phyloP scores from a whole-genome alignment of 1,140 invertebrate genomes.

The Anthonomus grandis region DNA sequence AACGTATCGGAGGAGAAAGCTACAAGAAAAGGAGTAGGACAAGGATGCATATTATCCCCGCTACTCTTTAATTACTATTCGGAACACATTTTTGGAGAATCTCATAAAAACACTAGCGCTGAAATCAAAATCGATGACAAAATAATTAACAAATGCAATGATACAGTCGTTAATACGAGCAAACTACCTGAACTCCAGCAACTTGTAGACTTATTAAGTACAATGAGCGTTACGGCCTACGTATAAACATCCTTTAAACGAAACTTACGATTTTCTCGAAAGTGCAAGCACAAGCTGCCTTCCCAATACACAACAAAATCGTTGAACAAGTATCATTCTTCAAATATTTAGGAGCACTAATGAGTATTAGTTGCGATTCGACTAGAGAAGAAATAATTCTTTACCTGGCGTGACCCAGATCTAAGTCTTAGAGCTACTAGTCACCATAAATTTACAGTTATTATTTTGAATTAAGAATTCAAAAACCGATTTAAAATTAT shows the following conservation, averaged over 20 bases:
- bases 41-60: constrained; percentile 16
- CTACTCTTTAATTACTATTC: constrained; percentile 20
- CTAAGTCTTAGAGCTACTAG: too few relatives aligned
- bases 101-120: constrained; percentile 5
- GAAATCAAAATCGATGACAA: constrained; percentile 15
- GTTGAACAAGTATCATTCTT: too few relatives aligned
- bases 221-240: neutral
- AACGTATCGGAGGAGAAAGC: too few relatives aligned
- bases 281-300: too few relatives aligned
- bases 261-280: too few relatives aligned
- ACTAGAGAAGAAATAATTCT: too few relatives aligned
- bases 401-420: too few relatives aligned
- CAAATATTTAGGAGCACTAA: too few relatives aligned
- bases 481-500: neutral
- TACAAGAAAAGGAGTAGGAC: constrained; percentile 12
- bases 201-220: constrained; percentile 7
- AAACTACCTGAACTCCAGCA: constrained; percentile 8
- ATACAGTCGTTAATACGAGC: neutral
- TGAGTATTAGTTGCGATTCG: too few relatives aligned
- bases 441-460: neutral
- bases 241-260: neutral
- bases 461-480: neutral
- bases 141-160: constrained; percentile 11
- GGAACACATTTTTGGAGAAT: constrained; percentile 14
- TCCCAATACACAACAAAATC: too few relatives aligned